phyloP scores from a whole-genome alignment of 2,888 invertebrate species.

The Rhyacophila evoluta region DNA sequence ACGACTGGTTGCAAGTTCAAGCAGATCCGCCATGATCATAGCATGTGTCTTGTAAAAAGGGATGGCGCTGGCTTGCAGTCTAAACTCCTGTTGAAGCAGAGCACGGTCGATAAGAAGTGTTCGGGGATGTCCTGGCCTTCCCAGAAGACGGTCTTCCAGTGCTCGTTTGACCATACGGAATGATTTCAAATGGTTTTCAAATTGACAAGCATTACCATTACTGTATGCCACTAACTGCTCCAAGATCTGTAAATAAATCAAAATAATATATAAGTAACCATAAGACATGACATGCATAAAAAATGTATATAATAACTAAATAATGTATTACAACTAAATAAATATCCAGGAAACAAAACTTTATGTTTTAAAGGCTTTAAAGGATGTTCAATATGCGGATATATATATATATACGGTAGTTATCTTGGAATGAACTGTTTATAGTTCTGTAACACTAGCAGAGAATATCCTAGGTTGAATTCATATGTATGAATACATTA shows the following conservation, averaged over 20 bases:
- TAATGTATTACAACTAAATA: too few species aligned
- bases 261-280: not conserved
- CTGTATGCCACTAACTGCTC: slow-evolving; percentile 71
- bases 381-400: too few species aligned
- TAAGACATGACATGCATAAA: too few species aligned
- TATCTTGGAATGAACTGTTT: too few species aligned
- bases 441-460: too few species aligned
- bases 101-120: slow-evolving; percentile 76
- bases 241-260: slow-evolving; percentile 72
- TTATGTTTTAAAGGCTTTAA: too few species aligned
- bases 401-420: too few species aligned
- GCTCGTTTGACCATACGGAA: slow-evolving; percentile 74
- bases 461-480: too few species aligned
- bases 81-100: slow-evolving; percentile 74
- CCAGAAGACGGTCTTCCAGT: slow-evolving; percentile 74
- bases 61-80: slow-evolving; percentile 63
- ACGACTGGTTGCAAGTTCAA: slow-evolving; percentile 72
- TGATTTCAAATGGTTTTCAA: slow-evolving; percentile 76
- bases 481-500: too few species aligned
- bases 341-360: too few species aligned
- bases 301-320: too few species aligned
- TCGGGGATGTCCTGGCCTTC: slow-evolving; percentile 72
- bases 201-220: slow-evolving; percentile 67
- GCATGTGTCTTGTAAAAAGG: slow-evolving; percentile 73
- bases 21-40: slow-evolving; percentile 71